Evolutionary conservation across 2,888 invertebrate genomes (phyloP), one percentile per base, ranked within the genome.

Genomic region (Lapara coniferarum): DNA sequence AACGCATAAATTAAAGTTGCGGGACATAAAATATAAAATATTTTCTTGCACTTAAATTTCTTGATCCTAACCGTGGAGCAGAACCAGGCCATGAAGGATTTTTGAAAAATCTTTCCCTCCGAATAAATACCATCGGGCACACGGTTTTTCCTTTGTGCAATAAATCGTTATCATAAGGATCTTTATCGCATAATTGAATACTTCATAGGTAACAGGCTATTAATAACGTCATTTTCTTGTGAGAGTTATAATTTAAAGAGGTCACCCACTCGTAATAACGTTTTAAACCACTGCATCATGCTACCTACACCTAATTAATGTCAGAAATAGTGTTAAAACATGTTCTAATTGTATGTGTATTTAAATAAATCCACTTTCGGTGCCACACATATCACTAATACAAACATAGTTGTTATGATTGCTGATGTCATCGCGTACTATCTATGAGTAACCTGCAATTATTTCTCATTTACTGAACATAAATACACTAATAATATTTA

Each of bases 391-490:
- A 68, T 68, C 25, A 63, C 37, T 53, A 63, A 44, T 19, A 53
- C 59, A 68, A 68, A 68, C 68, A 68, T 19, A 30, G 6, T 51
- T 68, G 37, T 52, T 68, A 68, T 52, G 59, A 19, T 72, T 68
- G 1, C 66, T 76, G 72, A 75, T 72, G 70, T 69, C 71, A 72
- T 73, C n/a, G 16, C 10, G 49, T 66, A 66, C 63, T 66, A 19
- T 52, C 44, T 56, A 46, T 73, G 58, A 44, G 72, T 46, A 58
- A 37, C 56, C 44, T 49, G 46, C 56, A 55, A 67, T 57, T 56
- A 55, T 46, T 46, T 57, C 46, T 57, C 67, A 16, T 37, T 52
- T 37, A 49, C n/a, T 51, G n/a, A 30, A 4, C 37, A 37, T 5
- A 51, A 68, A 51, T 30, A 52, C 44, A 58, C 8, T 37, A 58